Percentiles rank a stretch among this genome's conserved stretches.
These are phyloP conservation scores for Ennomos fuscantarius DNA, from an alignment of 2,888 invertebrate genomes.

Conservation along the genomic window DNA sequence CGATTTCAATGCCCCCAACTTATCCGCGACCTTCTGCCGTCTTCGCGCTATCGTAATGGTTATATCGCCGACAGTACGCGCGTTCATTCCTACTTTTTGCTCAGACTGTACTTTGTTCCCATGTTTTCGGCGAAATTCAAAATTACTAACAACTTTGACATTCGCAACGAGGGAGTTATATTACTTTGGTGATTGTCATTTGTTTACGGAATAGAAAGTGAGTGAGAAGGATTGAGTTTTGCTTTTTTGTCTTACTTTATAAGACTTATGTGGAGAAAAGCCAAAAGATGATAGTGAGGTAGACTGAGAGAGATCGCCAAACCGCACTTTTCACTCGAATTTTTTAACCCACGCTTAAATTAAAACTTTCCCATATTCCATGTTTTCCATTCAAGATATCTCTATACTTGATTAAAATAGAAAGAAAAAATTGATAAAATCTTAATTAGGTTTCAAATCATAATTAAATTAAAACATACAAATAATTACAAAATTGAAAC, in stretches of 20 bases:
- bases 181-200: constrained; percentile 52
- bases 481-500: too few relatives aligned
- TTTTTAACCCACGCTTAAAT: too few relatives aligned
- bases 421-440: too few relatives aligned
- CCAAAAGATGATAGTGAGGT: too few relatives aligned
- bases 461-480: too few relatives aligned
- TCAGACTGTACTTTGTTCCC: constrained; percentile 49
- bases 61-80: constrained; percentile 62
- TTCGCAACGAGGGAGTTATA: constrained; percentile 45
- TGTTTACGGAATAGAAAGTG: constrained; percentile 37
- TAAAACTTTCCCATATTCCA: too few relatives aligned
- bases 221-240: constrained; percentile 1
- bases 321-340: too few relatives aligned
- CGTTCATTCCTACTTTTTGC: constrained; percentile 42
- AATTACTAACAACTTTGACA: constrained; percentile 45
- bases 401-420: too few relatives aligned
- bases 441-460: too few relatives aligned
- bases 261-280: too few relatives aligned
- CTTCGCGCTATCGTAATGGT: constrained; percentile 68
- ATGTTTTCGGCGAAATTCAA: constrained; percentile 46
- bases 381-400: too few relatives aligned
- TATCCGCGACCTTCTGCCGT: constrained; percentile 57
- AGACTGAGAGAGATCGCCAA: too few relatives aligned
- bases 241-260: neutral
- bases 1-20: constrained; percentile 49